Evolutionary conservation across 2,797 vertebrate genomes (phyloP).

Genomic region (Girardinus metallicus): DNA sequence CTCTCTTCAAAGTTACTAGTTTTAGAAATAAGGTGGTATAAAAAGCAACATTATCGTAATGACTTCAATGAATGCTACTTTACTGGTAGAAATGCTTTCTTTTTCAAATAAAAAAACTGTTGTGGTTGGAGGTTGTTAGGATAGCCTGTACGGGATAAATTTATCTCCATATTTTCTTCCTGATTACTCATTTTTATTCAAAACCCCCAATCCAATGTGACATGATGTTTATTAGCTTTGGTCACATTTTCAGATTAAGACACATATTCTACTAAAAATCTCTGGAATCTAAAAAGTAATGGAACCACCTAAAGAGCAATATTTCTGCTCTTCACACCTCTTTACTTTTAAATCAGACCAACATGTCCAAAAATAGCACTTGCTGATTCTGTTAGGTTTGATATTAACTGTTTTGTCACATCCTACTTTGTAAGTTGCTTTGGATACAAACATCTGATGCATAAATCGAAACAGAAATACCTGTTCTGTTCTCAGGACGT

Average conservation of each 20-base stretch:
- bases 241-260: not conserved
- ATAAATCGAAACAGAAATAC: not conserved
- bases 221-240: not conserved
- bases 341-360: not conserved
- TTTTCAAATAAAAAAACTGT: not conserved
- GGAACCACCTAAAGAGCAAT: not conserved
- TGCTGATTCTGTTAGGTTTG: not conserved
- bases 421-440: not conserved
- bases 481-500: not conserved
- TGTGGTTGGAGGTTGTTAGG: not conserved
- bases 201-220: not conserved
- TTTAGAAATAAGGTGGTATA: slow-evolving; percentile 24
- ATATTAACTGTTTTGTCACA: not conserved
- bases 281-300: not conserved
- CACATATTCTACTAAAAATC: not conserved
- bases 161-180: not conserved
- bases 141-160: not conserved
- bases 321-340: not conserved
- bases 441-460: not conserved
- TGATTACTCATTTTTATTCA: not conserved
- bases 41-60: not conserved
- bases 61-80: not conserved
- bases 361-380: not conserved
- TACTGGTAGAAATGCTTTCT: not conserved
- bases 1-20: not conserved